These are phyloP conservation scores for Sciurus vulgaris DNA, from an alignment of 2,797 vertebrate species.

Conservation along the genomic window DNA sequence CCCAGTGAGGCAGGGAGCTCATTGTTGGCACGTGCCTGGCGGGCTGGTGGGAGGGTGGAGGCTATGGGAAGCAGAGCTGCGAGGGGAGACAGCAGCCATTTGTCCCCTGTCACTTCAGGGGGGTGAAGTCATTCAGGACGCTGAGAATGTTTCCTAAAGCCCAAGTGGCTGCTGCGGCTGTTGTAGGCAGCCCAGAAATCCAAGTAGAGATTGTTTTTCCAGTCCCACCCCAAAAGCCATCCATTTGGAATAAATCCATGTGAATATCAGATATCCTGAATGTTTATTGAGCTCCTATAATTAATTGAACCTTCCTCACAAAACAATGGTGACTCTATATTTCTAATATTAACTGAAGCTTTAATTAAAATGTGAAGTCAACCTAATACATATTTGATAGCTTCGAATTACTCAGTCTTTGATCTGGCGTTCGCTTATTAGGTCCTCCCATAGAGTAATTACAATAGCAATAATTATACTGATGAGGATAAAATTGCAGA, in stretches of 20 bases:
- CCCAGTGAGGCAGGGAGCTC: conserved; percentile 84
- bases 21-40: conserved; percentile 86
- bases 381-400: conserved; percentile 65
- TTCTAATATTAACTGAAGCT: conserved; percentile 63
- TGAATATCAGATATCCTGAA: neutral
- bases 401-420: conserved; percentile 60
- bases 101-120: conserved; percentile 77
- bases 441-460: neutral
- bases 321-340: conserved; percentile 59
- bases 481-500: neutral
- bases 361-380: conserved; percentile 75
- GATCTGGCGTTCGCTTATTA: conserved; percentile 46
- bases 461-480: neutral
- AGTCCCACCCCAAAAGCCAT: conserved; percentile 14
- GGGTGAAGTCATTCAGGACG: conserved; percentile 1
- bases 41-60: conserved; percentile 77
- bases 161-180: neutral
- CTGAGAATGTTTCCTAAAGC: neutral
- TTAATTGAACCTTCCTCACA: conserved; percentile 63
- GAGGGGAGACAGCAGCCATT: conserved; percentile 81
- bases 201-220: neutral
- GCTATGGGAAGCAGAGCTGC: conserved; percentile 33
- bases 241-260: conserved; percentile 58
- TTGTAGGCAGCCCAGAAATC: neutral
- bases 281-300: conserved; percentile 58